A percentile compares a stretch with the other conserved stretches of the same genome.
Evolutionary conservation across 2,797 vertebrate genomes (phyloP).

Genomic region (Danio albolineatus): DNA sequence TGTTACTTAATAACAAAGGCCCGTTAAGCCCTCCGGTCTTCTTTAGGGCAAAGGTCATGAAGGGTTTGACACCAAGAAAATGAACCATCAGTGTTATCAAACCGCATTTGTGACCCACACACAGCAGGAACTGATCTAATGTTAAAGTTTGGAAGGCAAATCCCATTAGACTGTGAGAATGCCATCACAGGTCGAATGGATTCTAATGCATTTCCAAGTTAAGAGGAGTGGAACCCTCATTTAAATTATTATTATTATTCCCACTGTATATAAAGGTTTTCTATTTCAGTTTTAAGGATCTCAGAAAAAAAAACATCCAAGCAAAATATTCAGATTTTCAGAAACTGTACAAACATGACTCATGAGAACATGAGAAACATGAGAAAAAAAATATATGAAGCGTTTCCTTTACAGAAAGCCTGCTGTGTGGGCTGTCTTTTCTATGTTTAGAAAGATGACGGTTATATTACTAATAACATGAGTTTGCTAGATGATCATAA

Average conservation of each 20-base stretch:
- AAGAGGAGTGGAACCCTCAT: background rate
- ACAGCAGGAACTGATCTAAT: background rate
- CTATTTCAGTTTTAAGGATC: background rate
- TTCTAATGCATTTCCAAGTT: background rate
- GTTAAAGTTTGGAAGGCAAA: constrained; percentile 12
- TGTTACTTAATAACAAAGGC: constrained; percentile 5
- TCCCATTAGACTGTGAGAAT: constrained; percentile 22
- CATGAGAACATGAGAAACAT: too few relatives aligned
- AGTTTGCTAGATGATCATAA: background rate
- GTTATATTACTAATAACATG: constrained; percentile 42
- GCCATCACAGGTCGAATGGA: constrained; percentile 2
- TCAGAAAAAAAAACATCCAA: background rate
- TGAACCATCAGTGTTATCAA: constrained; percentile 6
- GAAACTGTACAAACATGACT: constrained; percentile 19
- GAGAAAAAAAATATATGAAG: background rate
- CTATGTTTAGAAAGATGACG: constrained; percentile 39
- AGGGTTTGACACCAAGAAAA: constrained; percentile 7
- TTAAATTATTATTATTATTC: background rate
- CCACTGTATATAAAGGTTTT: too few relatives aligned
- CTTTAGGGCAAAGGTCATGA: constrained; percentile 26
- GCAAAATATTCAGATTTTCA: constrained; percentile 4
- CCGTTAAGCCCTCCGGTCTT: constrained; percentile 14
- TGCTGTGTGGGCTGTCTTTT: constrained; percentile 23
- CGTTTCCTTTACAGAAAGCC: constrained; percentile 49
- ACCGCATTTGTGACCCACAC: background rate